Evolutionary conservation across 2,113 vertebrate species (phyloP), one percentile per base, ranked within the genome.

Genomic region (Nycticryphes semicollaris): DNA sequence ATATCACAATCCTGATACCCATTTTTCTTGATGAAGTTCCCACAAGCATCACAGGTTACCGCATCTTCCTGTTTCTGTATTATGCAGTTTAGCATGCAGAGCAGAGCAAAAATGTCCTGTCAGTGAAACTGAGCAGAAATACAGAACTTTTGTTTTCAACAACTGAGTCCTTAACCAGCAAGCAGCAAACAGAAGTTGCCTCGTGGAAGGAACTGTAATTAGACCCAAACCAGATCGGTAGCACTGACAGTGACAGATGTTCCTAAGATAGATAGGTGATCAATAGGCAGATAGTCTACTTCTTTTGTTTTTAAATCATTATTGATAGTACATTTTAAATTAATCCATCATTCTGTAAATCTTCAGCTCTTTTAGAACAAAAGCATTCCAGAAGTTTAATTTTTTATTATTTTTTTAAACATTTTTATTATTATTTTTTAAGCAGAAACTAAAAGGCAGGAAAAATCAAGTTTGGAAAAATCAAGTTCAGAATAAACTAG

Each of bases 401-500:
- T 74, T 89, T 9, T 47, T 47, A 21, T 47, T 47, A 21, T 47
- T 47, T 47, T 47, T 59, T 24, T 24, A 43, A 43, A 43, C 43
- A 43, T n/a, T 45, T 93, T 74, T 89, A 9, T 47, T 47, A 21
- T 47, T 47, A 21, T 47, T 47, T 47, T 47, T 59, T 24, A 87
- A 96, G 45, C 54, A 93, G 77, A 67, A 95, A 87, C 53, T 9
- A 37, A 97, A 97, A 97, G 48, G 87, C 86, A 96, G 69, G 64
- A 93, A 95, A 97, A 97, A 97, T 92, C 78, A 96, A 90, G 88
- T 97, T 93, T n/a, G 69, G 64, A 93, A 95, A 97, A 97, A 97
- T 92, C 78, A 96, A 90, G 88, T 97, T 93, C 92, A 95, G 94
- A 96, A 95, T 96, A 97, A 98, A 98, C 91, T 95, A 94, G 93